Conservation (phyloP, 2,113 vertebrate genomes). For the Apeltes quadracus region DNA sequence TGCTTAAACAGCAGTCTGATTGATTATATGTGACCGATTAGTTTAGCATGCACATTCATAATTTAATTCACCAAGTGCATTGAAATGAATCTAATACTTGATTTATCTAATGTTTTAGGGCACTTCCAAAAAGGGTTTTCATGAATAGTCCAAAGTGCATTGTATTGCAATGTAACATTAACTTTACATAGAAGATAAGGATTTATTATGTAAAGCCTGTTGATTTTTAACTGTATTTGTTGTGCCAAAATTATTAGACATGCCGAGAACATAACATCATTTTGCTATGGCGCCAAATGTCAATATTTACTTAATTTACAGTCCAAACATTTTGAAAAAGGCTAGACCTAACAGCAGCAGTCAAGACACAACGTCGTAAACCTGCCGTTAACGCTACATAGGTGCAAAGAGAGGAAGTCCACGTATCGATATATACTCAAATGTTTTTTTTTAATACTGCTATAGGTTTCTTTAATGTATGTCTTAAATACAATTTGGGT, state of each 20-base stretch:
- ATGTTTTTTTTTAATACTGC: background rate
- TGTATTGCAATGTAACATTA: background rate
- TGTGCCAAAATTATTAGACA: background rate
- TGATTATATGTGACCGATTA: slow-evolving; percentile 53
- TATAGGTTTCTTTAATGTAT: background rate
- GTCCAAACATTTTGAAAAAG: background rate
- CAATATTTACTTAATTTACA: background rate
- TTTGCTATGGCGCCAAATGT: background rate
- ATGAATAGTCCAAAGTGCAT: background rate
- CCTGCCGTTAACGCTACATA: background rate
- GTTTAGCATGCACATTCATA: slow-evolving; percentile 12
- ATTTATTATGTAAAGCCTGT: background rate
- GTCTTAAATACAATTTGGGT: background rate
- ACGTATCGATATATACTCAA: too few species aligned
- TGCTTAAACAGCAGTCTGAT: slow-evolving; percentile 45
- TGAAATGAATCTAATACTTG: slow-evolving; percentile 23
- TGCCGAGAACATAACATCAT: background rate
- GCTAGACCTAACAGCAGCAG: background rate
- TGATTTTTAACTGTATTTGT: background rate
- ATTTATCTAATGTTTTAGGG: background rate
- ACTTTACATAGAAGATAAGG: background rate
- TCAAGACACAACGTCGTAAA: background rate
- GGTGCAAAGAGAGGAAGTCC: background rate
- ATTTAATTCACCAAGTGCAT: slow-evolving; percentile 30
- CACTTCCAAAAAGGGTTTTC: background rate